These are phyloP conservation scores for Oreochromis grahami DNA, from an alignment of 2,797 vertebrate genomes.

Conservation along the genomic window DNA sequence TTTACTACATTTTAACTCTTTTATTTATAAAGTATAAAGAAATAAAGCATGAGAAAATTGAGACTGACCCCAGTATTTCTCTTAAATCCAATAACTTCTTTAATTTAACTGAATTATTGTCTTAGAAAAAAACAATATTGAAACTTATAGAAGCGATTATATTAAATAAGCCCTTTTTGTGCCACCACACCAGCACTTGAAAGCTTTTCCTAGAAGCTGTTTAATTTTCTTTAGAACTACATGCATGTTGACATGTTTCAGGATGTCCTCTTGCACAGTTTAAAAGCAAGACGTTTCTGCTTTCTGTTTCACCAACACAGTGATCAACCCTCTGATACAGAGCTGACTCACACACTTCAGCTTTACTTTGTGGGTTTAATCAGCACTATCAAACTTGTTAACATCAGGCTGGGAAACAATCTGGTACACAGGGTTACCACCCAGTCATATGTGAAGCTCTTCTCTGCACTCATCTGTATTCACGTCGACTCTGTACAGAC, in stretches of 20 bases:
- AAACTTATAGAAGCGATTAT: background rate
- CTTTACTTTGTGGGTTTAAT: background rate
- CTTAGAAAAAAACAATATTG: background rate
- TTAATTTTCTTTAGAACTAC: background rate
- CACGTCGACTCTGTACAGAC: background rate
- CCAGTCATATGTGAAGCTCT: background rate
- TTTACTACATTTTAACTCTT: background rate
- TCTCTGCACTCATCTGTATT: background rate
- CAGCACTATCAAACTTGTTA: background rate
- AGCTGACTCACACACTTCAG: background rate
- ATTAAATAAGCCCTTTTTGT: background rate
- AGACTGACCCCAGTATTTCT: background rate
- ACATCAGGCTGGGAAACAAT: background rate
- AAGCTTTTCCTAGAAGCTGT: background rate
- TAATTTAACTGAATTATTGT: background rate
- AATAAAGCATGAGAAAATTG: background rate
- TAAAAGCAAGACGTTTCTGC: background rate
- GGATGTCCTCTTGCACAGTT: background rate
- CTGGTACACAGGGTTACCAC: background rate
- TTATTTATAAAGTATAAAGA: background rate
- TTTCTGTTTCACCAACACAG: background rate
- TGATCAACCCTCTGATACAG: background rate
- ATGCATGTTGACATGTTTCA: background rate
- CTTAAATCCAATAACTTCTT: background rate
- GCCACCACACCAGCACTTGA: background rate